Conservation (phyloP, 2,797 vertebrate species). For the Eulemur mongoz region DNA sequence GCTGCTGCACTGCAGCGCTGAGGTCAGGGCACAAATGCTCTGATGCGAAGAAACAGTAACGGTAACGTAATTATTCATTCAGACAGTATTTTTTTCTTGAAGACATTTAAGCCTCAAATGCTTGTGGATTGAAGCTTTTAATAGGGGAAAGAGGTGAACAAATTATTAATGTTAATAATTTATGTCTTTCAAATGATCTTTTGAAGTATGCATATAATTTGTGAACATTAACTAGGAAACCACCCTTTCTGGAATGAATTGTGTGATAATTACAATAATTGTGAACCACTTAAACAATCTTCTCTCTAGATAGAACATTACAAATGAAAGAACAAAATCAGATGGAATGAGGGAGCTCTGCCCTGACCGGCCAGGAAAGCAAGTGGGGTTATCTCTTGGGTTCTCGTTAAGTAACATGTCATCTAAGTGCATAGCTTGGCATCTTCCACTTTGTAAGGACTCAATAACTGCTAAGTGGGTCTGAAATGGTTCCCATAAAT, state of each 20-base stretch:
- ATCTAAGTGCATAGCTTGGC: background rate
- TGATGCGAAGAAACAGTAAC: background rate
- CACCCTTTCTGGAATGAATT: slow-evolving; percentile 58
- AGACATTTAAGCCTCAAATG: slow-evolving; percentile 48
- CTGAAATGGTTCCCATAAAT: slow-evolving; percentile 16
- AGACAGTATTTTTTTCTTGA: slow-evolving; percentile 35
- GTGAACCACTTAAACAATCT: slow-evolving; percentile 29
- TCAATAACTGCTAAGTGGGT: background rate
- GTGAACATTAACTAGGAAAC: slow-evolving; percentile 56
- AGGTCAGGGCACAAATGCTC: background rate
- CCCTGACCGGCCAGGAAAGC: background rate
- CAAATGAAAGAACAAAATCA: slow-evolving; percentile 31
- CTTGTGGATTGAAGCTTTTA: slow-evolving; percentile 41
- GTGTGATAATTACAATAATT: slow-evolving; percentile 56
- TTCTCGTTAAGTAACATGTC: background rate
- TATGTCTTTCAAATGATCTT: slow-evolving; percentile 52
- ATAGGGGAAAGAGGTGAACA: slow-evolving; percentile 28
- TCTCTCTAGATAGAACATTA: background rate
- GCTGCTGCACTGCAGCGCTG: background rate
- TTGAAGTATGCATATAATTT: slow-evolving; percentile 64
- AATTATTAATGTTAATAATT: slow-evolving; percentile 67
- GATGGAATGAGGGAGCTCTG: background rate
- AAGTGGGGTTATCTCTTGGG: background rate
- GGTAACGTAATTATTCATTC: slow-evolving; percentile 46
- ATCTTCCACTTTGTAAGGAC: background rate